Evolutionary conservation across 2,797 vertebrate genomes (phyloP).

Genomic region (Poecilia wingei): DNA sequence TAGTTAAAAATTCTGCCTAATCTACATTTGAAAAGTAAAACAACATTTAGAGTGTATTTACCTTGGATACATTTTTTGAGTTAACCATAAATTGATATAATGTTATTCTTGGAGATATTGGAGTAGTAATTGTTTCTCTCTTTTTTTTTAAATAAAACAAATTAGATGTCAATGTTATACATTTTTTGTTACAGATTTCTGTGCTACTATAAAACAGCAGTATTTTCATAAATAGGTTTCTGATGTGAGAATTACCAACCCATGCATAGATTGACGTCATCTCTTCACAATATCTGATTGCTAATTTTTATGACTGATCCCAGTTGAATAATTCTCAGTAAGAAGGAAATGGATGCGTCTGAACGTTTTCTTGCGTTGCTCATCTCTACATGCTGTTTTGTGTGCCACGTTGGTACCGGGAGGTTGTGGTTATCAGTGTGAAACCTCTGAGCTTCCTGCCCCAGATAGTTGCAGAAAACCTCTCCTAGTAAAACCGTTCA

Average conservation of each 20-base stretch:
- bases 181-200: background rate
- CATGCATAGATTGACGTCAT: background rate
- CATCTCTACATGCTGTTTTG: background rate
- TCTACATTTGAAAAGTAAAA: background rate
- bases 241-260: background rate
- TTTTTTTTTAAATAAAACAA: background rate
- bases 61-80: background rate
- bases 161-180: background rate
- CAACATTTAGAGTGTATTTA: background rate
- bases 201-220: background rate
- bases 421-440: constrained; percentile 25
- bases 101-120: background rate
- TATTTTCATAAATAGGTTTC: background rate
- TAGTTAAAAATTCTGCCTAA: background rate
- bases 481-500: background rate
- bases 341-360: background rate
- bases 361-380: background rate
- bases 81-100: background rate
- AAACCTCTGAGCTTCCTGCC: constrained; percentile 24
- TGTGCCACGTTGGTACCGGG: constrained; percentile 13
- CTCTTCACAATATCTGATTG: background rate
- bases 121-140: background rate
- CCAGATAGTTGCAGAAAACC: constrained; percentile 7
- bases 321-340: background rate
- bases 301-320: background rate